phyloP scores from a whole-genome alignment of 2,888 invertebrate species.

The Chelonus formosanus region DNA sequence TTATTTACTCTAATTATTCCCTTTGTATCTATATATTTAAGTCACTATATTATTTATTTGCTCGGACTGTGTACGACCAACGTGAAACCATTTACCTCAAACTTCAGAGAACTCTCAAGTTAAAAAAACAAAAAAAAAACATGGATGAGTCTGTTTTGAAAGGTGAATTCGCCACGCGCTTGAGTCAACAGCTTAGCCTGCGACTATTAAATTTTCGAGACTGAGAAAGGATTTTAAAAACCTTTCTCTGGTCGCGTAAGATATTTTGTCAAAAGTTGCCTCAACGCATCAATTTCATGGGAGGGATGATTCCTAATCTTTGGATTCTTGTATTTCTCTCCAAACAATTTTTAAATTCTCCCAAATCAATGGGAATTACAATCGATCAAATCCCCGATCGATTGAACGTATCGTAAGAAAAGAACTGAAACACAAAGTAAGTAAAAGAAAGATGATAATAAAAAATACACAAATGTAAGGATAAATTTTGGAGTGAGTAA shows the following conservation, averaged over 20 bases:
- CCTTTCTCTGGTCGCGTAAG: slow-evolving; percentile 21
- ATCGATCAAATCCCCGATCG: slow-evolving; percentile 47
- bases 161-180: slow-evolving; percentile 62
- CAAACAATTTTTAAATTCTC: slow-evolving; percentile 45
- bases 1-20: neutral
- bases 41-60: too few relatives aligned
- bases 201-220: slow-evolving; percentile 39
- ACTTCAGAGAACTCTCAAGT: neutral
- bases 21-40: too few relatives aligned
- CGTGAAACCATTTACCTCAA: too few relatives aligned
- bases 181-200: slow-evolving; percentile 58
- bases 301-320: slow-evolving; percentile 19
- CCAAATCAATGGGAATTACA: slow-evolving; percentile 57
- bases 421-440: neutral
- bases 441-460: slow-evolving; percentile 2
- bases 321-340: slow-evolving; percentile 38
- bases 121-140: slow-evolving; percentile 1
- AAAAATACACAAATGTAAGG: slow-evolving; percentile 23
- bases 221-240: slow-evolving; percentile 33
- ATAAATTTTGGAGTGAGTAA: slow-evolving; percentile 9
- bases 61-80: too few relatives aligned
- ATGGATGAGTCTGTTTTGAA: slow-evolving; percentile 49
- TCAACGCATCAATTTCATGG: slow-evolving; percentile 38
- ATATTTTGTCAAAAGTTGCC: slow-evolving; percentile 51
- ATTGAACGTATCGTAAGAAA: neutral